Evolutionary conservation across 2,888 invertebrate genomes (phyloP).

Genomic region (Lycocerus yunnanus): DNA sequence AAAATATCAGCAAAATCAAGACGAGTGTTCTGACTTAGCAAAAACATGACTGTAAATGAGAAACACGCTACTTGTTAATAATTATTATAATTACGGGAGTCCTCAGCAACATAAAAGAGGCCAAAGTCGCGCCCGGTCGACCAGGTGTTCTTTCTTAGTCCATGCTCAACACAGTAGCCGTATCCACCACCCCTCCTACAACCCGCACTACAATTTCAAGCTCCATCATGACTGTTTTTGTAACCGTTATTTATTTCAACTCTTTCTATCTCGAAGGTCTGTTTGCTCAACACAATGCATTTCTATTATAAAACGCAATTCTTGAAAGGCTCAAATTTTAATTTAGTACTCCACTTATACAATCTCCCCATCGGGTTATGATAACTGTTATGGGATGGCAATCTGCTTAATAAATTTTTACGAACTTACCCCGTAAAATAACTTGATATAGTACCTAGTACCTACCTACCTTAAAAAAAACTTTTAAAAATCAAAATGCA

Average conservation of each 20-base stretch:
- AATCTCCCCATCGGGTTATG: background rate
- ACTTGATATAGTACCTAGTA: background rate
- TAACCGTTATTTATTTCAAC: constrained; percentile 32
- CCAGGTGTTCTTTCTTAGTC: constrained; percentile 46
- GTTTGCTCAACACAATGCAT: constrained; percentile 12
- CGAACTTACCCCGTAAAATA: background rate
- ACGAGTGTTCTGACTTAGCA: constrained; percentile 32
- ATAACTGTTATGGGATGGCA: background rate
- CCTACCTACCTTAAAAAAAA: background rate
- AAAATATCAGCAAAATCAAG: constrained; percentile 37
- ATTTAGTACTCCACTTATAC: background rate
- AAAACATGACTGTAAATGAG: constrained; percentile 45
- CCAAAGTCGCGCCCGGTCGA: constrained; percentile 36
- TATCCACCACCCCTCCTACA: constrained; percentile 38
- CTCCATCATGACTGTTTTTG: constrained; percentile 37
- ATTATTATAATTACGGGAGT: constrained; percentile 52
- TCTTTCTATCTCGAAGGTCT: constrained; percentile 15
- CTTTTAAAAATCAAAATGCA: background rate
- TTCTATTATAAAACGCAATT: constrained; percentile 1
- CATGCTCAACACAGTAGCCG: constrained; percentile 51
- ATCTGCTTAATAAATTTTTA: background rate
- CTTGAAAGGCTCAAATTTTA: background rate
- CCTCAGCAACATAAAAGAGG: constrained; percentile 41
- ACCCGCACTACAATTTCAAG: constrained; percentile 40
- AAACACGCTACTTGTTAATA: constrained; percentile 54